phyloP scores from a whole-genome alignment of 2,113 vertebrate species.

The Lasiurus borealis region DNA sequence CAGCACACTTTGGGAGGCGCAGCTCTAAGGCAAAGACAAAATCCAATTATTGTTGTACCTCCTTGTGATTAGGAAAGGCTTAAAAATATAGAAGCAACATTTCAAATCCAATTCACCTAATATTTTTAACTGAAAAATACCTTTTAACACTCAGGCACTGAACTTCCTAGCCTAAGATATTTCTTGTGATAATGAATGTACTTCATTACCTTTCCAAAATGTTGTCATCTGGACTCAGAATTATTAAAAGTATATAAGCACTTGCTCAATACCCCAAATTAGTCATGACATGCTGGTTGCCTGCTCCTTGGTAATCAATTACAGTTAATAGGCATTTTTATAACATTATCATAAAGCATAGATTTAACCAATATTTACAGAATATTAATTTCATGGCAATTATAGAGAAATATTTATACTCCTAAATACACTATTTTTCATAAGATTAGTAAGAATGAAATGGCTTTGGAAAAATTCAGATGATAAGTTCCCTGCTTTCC shows the following conservation, averaged over 20 bases:
- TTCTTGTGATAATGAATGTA: slow-evolving; percentile 14
- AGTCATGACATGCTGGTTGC: slow-evolving; percentile 43
- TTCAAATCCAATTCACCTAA: background rate
- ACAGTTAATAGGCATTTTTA: slow-evolving; percentile 61
- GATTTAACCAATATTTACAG: slow-evolving; percentile 69
- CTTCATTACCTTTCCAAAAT: slow-evolving; percentile 38
- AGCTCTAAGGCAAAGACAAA: background rate
- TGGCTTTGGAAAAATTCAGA: slow-evolving; percentile 41
- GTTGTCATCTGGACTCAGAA: slow-evolving; percentile 7
- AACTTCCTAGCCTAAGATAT: background rate
- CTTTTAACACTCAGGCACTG: slow-evolving; percentile 7
- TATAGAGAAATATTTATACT: slow-evolving; percentile 81
- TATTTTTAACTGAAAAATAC: slow-evolving; percentile 7
- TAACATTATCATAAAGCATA: slow-evolving; percentile 79
- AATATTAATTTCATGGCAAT: slow-evolving; percentile 74
- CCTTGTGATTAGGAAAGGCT: background rate
- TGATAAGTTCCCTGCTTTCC: background rate
- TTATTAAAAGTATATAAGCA: slow-evolving; percentile 55
- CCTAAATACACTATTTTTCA: slow-evolving; percentile 69
- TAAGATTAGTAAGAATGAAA: slow-evolving; percentile 77
- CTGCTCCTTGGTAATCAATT: slow-evolving; percentile 59
- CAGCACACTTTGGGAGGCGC: background rate
- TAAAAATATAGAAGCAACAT: background rate
- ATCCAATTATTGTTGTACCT: background rate
- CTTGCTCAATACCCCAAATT: slow-evolving; percentile 63